phyloP scores from a whole-genome alignment of 2,113 vertebrate genomes.

The Ophthalmolycus amberensis region DNA sequence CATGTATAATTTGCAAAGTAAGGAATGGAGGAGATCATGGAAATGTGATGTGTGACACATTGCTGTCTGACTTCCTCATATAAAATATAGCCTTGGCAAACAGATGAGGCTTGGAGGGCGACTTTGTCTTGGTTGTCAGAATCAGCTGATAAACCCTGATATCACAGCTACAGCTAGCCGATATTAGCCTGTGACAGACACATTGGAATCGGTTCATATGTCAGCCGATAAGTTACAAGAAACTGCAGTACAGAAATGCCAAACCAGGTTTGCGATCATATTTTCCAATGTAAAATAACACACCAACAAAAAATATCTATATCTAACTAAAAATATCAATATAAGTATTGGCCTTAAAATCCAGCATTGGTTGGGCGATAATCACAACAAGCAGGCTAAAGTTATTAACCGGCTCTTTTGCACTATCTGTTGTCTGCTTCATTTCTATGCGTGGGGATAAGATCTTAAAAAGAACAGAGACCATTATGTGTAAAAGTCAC shows the following conservation, averaged over 20 bases:
- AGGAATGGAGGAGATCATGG: neutral
- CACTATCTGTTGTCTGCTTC: neutral
- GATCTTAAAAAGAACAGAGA: conserved; percentile 21
- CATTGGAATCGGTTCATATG: neutral
- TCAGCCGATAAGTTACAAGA: neutral
- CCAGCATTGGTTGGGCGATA: neutral
- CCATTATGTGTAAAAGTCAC: conserved; percentile 23
- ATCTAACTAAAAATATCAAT: neutral
- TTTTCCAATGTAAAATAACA: neutral
- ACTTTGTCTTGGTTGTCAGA: neutral
- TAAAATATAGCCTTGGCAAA: neutral
- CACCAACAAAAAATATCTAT: no score
- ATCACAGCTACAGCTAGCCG: neutral
- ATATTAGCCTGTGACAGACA: neutral
- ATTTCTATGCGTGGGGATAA: conserved; percentile 14
- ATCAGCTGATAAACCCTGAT: neutral
- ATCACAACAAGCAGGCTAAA: neutral
- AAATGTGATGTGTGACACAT: neutral
- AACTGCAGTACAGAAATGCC: neutral
- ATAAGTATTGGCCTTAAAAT: neutral
- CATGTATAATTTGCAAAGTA: neutral
- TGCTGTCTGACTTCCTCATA: neutral
- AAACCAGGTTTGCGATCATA: neutral
- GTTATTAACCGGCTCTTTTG: conserved; percentile 11
- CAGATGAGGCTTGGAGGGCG: neutral